Conservation (phyloP, 1,140 invertebrate species). For the Bombus pascuorum region DNA sequence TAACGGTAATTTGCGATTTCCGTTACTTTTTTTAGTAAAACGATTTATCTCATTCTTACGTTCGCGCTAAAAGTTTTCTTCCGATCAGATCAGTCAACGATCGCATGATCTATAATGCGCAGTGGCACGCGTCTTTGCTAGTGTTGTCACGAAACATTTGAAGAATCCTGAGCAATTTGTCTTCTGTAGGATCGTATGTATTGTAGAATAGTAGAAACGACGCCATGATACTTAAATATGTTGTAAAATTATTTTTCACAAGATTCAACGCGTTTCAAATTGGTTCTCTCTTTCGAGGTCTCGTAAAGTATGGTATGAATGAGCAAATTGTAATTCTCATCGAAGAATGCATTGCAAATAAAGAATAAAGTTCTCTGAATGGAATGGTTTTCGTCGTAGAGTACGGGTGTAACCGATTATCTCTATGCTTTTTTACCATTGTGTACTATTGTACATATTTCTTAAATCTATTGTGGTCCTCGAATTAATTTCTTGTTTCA, state of each 20-base stretch:
- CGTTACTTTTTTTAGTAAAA: background rate
- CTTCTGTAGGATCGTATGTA: background rate
- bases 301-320: background rate
- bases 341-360: background rate
- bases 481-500: background rate
- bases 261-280: background rate
- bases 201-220: background rate
- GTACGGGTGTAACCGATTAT: background rate
- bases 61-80: background rate
- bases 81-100: background rate
- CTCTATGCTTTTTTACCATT: background rate
- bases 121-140: background rate
- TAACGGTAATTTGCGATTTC: background rate
- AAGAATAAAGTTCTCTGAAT: background rate
- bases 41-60: background rate
- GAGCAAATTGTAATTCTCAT: background rate
- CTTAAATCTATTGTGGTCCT: background rate
- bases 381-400: background rate
- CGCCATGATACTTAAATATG: background rate
- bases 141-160: constrained; percentile 1
- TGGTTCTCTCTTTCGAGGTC: background rate
- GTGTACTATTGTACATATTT: background rate
- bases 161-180: constrained; percentile 22
- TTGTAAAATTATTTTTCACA: background rate
- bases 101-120: background rate